These are phyloP conservation scores for Papilio aristodemus DNA, from an alignment of 1,140 invertebrate genomes.

Conservation along the genomic window DNA sequence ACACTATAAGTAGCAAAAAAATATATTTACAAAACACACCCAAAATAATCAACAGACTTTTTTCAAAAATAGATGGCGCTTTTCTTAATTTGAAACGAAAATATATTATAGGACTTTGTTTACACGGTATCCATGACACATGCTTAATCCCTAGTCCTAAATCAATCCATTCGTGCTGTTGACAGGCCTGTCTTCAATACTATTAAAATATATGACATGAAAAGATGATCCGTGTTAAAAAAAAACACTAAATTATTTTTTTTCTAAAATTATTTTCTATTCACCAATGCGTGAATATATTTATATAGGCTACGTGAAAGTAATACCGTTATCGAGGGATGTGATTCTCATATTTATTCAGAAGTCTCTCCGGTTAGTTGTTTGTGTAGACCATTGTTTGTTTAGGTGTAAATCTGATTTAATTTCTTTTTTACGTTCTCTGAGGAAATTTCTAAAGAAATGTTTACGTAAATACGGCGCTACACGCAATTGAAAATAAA, in stretches of 20 bases:
- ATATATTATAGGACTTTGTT: no score
- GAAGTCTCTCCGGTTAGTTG: not conserved
- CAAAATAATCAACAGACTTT: no score
- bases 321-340: not conserved
- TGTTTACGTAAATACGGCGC: not conserved
- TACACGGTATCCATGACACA: no score
- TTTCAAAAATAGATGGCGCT: no score
- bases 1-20: not conserved
- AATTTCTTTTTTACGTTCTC: not conserved
- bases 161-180: no score
- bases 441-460: not conserved
- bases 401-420: not conserved
- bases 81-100: no score
- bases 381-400: not conserved
- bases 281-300: not conserved
- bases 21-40: no score
- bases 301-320: not conserved
- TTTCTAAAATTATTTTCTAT: not conserved
- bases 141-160: no score
- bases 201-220: not conserved
- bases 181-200: no score
- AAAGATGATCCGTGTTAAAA: not conserved
- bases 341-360: constrained; percentile 8
- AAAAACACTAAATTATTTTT: not conserved
- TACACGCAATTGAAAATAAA: no score